Evolutionary conservation across 2,888 invertebrate species (phyloP).

Genomic region (Agrotis puta): DNA sequence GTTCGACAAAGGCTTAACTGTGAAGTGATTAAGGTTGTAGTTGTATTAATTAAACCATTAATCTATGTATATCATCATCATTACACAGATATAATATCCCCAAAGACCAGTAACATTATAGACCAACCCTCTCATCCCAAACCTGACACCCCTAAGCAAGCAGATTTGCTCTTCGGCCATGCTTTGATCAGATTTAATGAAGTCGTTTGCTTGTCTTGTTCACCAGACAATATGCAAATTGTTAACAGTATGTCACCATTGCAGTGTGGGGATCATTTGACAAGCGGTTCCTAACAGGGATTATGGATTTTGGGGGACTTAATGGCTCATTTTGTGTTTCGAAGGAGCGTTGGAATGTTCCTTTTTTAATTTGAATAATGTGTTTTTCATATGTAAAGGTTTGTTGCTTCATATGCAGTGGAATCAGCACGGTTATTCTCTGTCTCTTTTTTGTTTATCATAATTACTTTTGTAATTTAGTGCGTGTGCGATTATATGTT

Average conservation of each 20-base stretch:
- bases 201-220: slow-evolving; percentile 57
- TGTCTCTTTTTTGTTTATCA: too few species aligned
- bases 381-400: neutral
- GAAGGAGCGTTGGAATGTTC: neutral
- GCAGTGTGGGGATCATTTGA: slow-evolving; percentile 49
- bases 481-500: too few species aligned
- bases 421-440: neutral
- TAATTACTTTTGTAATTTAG: too few species aligned
- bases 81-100: neutral
- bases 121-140: neutral
- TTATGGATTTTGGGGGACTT: slow-evolving; percentile 22
- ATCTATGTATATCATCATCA: neutral
- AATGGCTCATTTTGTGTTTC: neutral
- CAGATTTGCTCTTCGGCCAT: slow-evolving; percentile 49
- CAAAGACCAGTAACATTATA: neutral
- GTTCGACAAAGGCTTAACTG: too few species aligned
- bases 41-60: neutral
- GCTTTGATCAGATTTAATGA: slow-evolving; percentile 62
- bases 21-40: too few species aligned
- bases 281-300: slow-evolving; percentile 24
- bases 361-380: neutral
- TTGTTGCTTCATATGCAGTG: neutral
- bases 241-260: slow-evolving; percentile 48
- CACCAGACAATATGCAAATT: slow-evolving; percentile 60
- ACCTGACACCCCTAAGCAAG: slow-evolving; percentile 38